phyloP scores from a whole-genome alignment of 2,797 vertebrate species.

The Rhyacichthys aspro region DNA sequence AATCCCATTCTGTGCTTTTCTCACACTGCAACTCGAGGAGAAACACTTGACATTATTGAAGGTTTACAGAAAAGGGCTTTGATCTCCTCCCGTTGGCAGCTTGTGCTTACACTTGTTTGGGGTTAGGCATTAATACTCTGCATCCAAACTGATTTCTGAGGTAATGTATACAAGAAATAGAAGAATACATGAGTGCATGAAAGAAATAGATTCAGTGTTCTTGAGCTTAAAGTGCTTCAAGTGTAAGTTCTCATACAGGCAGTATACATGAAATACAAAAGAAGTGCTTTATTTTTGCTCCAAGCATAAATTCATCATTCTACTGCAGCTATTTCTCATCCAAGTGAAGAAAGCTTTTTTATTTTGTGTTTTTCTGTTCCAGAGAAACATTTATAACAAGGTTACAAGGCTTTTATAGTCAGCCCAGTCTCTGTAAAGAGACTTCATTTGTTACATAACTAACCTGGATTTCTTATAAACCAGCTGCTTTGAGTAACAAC shows the following conservation, averaged over 20 bases:
- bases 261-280: too few relatives aligned
- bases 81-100: conserved; percentile 28
- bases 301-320: too few relatives aligned
- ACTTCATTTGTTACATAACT: conserved; percentile 40
- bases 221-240: too few relatives aligned
- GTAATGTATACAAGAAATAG: too few relatives aligned
- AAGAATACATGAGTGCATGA: too few relatives aligned
- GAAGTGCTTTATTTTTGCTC: too few relatives aligned
- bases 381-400: conserved; percentile 14
- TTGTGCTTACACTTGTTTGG: conserved; percentile 30
- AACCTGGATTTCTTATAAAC: conserved; percentile 12
- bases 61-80: conserved; percentile 40
- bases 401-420: conserved; percentile 25
- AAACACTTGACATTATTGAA: conserved; percentile 48
- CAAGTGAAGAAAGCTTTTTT: too few relatives aligned
- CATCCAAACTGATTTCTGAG: conserved; percentile 4
- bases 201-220: too few relatives aligned
- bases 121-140: conserved; percentile 12
- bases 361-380: conserved; percentile 21
- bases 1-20: conserved; percentile 39
- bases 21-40: conserved; percentile 27
- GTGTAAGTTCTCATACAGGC: too few relatives aligned
- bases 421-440: conserved; percentile 24
- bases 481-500: not conserved
- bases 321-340: too few relatives aligned